phyloP scores from a whole-genome alignment of 2,888 invertebrate species.

The Drosophila algonquin region DNA sequence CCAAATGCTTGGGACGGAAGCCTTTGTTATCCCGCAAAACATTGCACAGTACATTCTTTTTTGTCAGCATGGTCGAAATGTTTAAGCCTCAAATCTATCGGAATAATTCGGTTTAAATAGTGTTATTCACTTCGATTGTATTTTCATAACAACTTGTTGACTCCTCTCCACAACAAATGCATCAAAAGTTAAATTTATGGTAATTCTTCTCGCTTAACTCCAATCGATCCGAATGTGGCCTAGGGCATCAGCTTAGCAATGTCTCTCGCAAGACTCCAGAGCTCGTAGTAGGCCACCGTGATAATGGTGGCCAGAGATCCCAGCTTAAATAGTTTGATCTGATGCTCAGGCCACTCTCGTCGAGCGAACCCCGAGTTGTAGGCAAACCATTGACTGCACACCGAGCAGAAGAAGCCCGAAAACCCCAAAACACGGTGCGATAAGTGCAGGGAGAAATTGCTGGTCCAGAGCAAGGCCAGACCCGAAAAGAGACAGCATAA shows the following conservation, averaged over 20 bases:
- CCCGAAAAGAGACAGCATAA: conserved; percentile 8
- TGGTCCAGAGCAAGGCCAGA: not conserved
- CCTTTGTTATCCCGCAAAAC: not conserved
- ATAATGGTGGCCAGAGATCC: conserved; percentile 20
- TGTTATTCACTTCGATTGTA: no score
- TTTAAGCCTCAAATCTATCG: no score
- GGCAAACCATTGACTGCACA: conserved; percentile 36
- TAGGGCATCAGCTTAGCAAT: conserved; percentile 6
- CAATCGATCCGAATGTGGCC: not conserved
- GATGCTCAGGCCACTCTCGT: conserved; percentile 28
- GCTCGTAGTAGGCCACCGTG: not conserved
- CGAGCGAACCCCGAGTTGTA: conserved; percentile 48
- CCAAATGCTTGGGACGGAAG: not conserved
- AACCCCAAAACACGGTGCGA: conserved; percentile 35
- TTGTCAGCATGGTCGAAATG: no score
- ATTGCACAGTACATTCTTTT: no score
- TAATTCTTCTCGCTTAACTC: not conserved
- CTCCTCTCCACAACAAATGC: no score
- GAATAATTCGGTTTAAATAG: no score
- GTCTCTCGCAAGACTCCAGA: not conserved
- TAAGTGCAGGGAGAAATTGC: not conserved
- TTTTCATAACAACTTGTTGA: no score
- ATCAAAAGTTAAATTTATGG: no score
- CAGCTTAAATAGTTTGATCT: conserved; percentile 23
- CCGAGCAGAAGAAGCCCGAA: conserved; percentile 9